A percentile compares a stretch with the other conserved stretches of the same genome.
Evolutionary conservation across 35 echinoderm and acorn worm species (phyloP).

Genomic region (Amphiura filiformis): DNA sequence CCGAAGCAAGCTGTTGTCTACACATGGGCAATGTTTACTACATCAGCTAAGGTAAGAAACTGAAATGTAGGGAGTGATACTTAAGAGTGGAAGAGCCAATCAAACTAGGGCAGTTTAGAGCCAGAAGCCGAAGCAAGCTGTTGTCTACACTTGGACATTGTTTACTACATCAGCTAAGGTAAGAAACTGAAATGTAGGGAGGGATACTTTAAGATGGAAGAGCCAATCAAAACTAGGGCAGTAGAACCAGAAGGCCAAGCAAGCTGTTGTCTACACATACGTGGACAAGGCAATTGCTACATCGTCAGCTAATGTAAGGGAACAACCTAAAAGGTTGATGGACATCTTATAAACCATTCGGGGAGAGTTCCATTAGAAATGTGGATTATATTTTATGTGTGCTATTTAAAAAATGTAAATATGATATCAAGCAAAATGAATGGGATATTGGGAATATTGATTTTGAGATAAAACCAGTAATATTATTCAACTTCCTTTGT

Average conservation of each 20-base stretch:
- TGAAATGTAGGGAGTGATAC: constrained; percentile 6
- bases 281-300: constrained; percentile 19
- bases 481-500: too few species aligned
- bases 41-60: constrained; percentile 26
- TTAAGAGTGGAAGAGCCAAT: background rate
- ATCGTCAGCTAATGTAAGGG: constrained; percentile 26
- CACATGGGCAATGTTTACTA: constrained; percentile 26
- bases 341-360: too few species aligned
- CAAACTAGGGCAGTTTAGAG: background rate
- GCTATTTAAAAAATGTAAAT: constrained; percentile 15
- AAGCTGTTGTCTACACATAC: constrained; percentile 29
- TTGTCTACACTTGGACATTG: constrained; percentile 28
- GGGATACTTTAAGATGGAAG: background rate
- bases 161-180: constrained; percentile 32
- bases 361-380: too few species aligned
- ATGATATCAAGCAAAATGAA: too few species aligned
- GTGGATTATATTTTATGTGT: too few species aligned
- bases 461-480: too few species aligned
- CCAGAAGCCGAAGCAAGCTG: constrained; percentile 13
- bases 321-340: too few species aligned
- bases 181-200: background rate
- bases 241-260: constrained; percentile 12
- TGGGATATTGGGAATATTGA: too few species aligned
- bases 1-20: constrained; percentile 23
- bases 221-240: background rate